Conservation (phyloP, 1,140 invertebrate species). For the Calephelis nemesis region DNA sequence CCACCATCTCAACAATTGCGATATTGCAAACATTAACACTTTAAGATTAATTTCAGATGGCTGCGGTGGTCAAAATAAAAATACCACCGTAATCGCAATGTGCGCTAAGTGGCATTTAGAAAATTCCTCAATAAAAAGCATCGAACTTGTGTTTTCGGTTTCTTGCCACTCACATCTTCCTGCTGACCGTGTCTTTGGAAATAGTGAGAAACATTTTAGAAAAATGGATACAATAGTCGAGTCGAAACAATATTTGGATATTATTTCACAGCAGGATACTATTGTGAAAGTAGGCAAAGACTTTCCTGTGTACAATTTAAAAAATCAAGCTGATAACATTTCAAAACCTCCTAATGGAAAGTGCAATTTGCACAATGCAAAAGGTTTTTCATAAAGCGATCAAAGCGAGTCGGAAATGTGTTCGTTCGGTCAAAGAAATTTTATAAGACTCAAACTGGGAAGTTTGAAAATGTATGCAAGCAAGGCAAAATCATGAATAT, state of each 20-base stretch:
- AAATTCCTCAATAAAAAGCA: too few species aligned
- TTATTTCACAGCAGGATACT: not conserved
- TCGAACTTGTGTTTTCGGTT: not conserved
- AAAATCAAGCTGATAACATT: not conserved
- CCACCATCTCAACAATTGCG: too few species aligned
- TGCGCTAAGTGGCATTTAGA: too few species aligned
- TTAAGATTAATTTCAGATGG: too few species aligned
- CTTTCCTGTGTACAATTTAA: not conserved
- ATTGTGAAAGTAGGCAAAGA: not conserved
- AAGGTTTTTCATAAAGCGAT: not conserved
- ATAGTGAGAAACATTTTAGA: not conserved
- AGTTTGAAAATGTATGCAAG: not conserved
- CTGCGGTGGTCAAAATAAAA: too few species aligned
- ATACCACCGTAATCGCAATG: too few species aligned
- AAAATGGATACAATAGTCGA: not conserved
- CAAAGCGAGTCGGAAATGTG: not conserved
- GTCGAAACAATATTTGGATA: not conserved
- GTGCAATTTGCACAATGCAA: not conserved
- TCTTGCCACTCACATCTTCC: not conserved
- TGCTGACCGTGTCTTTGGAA: not conserved
- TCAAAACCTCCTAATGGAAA: not conserved
- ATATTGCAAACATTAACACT: too few species aligned
- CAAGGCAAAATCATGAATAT: constrained; percentile 1
- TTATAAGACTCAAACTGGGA: not conserved
- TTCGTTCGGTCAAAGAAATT: not conserved